Evolutionary conservation across 2,113 vertebrate species (phyloP), one percentile per base, ranked within the genome.

Genomic region (Mormoops blainvillei): DNA sequence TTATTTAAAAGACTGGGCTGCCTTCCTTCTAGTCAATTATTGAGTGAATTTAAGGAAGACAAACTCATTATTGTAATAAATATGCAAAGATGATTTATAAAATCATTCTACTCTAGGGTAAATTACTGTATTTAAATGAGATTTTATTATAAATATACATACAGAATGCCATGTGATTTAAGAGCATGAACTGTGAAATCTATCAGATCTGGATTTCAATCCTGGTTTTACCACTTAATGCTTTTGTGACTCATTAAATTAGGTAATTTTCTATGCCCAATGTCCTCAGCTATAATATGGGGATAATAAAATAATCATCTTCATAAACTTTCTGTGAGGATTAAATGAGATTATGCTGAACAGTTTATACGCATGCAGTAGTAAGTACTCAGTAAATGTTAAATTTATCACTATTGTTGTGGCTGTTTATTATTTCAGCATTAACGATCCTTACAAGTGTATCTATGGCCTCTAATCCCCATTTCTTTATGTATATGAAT

Each of bases 191-290:
- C 31, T 20, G 5, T 90, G 63, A 82, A 88, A 31, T 91, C 63
- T 52, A 6, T 93, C 56, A 88, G 16, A 95, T 73, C 9, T 54
- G 36, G 2, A 87, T 89, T 95, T 95, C 58, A 80, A 0, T 95
- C 11, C 71, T 87, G 56, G 1, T 70, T 93, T 52, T 10, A 71
- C 31, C 9, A 68, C 33, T 86, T 92, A 36, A 36, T 5, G 52
- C 48, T 90, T 90, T n/a, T 87, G 54, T 92, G 54, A 81, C 68
- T 92, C 68, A 89, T 85, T 77, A 91, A 87, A n/a, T 89, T 58
- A 89, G 12, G 8, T 89, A 58, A 65, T 68, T 89, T 45, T 91
- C n/a, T 88, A 1, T 92, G 52, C n/a, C 50, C 24, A 82, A 0
- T 81, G 24, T 78, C 68, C 76, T 94, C 18, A 48, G 19, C 24